Base-by-base conservation (phyloP, 2,797 vertebrate species). In the Chromis chromis region DNA sequence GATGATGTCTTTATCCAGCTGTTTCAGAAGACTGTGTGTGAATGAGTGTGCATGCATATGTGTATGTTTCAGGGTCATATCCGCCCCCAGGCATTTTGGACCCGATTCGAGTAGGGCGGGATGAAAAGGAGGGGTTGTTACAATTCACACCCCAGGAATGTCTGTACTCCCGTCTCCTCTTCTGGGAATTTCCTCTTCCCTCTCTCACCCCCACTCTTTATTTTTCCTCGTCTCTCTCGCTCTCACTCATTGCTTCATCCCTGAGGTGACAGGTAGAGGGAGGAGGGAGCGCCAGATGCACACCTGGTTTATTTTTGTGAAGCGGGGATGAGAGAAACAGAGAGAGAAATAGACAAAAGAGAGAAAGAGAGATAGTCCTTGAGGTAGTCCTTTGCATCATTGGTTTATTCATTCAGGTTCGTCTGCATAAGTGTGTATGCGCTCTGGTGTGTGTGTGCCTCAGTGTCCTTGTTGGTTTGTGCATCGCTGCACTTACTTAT, bases 111-210 rank as follows among this genome's bases (percentile, higher is more conserved):
- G 64, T 56, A 70, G 85, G 90, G 82, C 68, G 70, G 87, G 85
- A 86, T 85, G 54, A 79, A 91, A 84, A 75, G 86, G 82, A 88
- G 78, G 78, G 76, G 70, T 74, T 85, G 88, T 80, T 76, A 70
- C 90, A 68, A 89, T 88, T 94, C 94, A 93, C 89, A 93, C 81
- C 86, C 88, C 79, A 89, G 93, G 94, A 94, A 95, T 95, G 93
- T 92, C 90, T 94, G 88, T 70, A 76, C 86, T 91, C 72, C 72
- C 64, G 74, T 86, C 86, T 87, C 52, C 68, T 83, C 87, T 89
- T 83, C 70, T 90, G 94, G 93, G 94, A 94, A 91, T 94, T 92
- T 94, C 86, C 89, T 91, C 70, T 77, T 77, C 80, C 78, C 75
- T 79, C 66, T 46, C 44, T 19, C 22, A 6, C n/a, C 21, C 49